These are phyloP conservation scores for Oryzias javanicus DNA, from an alignment of 2,113 vertebrate genomes.

Conservation along the genomic window DNA sequence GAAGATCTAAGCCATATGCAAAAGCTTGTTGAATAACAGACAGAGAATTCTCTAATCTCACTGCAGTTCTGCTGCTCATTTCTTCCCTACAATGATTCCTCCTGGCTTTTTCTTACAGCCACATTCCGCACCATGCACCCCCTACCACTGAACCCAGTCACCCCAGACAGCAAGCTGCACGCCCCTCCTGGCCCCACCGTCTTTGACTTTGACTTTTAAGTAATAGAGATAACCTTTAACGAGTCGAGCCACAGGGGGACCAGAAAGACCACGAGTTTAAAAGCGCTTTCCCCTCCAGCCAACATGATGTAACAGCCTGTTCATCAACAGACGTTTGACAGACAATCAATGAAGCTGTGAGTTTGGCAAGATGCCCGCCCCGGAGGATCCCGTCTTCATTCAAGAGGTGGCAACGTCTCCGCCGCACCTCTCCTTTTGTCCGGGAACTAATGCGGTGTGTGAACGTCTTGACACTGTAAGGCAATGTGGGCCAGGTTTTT, in stretches of 20 bases:
- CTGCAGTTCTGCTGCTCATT: conserved; percentile 49
- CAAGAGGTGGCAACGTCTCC: conserved; percentile 3
- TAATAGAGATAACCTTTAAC: conserved; percentile 51
- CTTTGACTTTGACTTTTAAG: conserved; percentile 60
- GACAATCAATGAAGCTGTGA: neutral
- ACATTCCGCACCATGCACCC: conserved; percentile 63
- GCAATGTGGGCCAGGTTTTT: conserved; percentile 65
- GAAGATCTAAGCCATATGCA: conserved; percentile 38
- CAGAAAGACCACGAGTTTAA: neutral
- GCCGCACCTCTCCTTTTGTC: conserved; percentile 18
- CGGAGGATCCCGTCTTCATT: conserved; percentile 19
- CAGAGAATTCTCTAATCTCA: conserved; percentile 28
- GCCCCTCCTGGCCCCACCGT: conserved; percentile 41
- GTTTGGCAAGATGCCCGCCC: conserved; percentile 9
- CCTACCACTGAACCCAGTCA: conserved; percentile 67
- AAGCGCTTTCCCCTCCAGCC: neutral
- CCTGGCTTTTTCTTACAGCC: conserved; percentile 66
- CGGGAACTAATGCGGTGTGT: conserved; percentile 30
- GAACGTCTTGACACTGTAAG: conserved; percentile 43
- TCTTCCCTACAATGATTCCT: conserved; percentile 63
- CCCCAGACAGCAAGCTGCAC: conserved; percentile 62
- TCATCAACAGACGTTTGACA: conserved; percentile 4
- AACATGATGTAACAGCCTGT: neutral
- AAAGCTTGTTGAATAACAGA: conserved; percentile 29
- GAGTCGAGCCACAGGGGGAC: conserved; percentile 23